phyloP scores from a whole-genome alignment of 2,113 vertebrate genomes.

The Probosciger aterrimus region DNA sequence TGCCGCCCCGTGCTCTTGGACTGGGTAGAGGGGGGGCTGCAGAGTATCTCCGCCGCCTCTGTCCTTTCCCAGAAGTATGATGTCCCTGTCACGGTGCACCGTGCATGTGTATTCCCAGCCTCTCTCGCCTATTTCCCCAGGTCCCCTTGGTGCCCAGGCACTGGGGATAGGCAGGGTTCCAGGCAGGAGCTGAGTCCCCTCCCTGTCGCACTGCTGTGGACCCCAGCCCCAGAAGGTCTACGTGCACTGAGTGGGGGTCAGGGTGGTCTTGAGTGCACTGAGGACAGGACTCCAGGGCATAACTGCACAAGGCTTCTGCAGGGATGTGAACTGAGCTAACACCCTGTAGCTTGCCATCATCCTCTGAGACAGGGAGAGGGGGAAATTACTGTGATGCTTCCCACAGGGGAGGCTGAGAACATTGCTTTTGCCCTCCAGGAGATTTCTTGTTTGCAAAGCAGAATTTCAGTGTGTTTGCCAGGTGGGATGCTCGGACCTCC shows the following conservation, averaged over 20 bases:
- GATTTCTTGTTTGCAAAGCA: neutral
- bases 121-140: neutral
- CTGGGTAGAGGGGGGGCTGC: neutral
- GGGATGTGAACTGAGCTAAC: neutral
- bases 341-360: neutral
- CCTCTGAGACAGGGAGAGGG: neutral
- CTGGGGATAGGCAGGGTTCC: neutral
- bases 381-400: neutral
- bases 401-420: neutral
- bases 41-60: accelerated
- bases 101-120: neutral
- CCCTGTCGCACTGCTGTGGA: neutral
- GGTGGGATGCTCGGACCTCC: neutral
- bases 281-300: neutral
- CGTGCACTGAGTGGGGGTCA: neutral
- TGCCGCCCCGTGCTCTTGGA: neutral
- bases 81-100: accelerated
- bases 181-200: neutral
- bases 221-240: neutral
- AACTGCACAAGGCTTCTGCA: neutral
- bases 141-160: neutral
- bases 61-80: neutral
- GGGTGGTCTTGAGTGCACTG: neutral
- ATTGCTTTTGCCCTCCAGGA: neutral
- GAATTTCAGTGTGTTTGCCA: neutral